phyloP scores from a whole-genome alignment of 2,888 invertebrate genomes.

The Amitus sp. region DNA sequence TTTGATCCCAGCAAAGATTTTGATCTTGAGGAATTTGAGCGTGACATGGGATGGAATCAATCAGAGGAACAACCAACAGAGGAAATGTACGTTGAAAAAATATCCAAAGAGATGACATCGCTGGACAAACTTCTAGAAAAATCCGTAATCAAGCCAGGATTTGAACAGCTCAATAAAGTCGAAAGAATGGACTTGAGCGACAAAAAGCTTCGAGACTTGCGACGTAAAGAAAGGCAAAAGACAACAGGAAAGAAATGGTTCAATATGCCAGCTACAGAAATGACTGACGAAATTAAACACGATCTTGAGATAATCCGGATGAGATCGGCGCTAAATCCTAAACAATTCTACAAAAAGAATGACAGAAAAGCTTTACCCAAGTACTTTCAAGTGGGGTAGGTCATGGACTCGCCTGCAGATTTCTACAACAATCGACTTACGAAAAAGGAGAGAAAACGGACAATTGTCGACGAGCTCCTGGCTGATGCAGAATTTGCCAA shows the following conservation, averaged over 20 bases:
- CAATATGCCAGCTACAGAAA: slow-evolving; percentile 86
- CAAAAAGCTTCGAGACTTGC: slow-evolving; percentile 69
- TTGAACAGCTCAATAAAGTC: slow-evolving; percentile 73
- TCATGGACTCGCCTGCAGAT: slow-evolving; percentile 87
- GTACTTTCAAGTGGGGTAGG: slow-evolving; percentile 87
- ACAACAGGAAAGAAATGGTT: slow-evolving; percentile 92
- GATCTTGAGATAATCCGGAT: slow-evolving; percentile 92
- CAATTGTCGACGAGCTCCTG: slow-evolving; percentile 92
- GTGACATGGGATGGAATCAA: slow-evolving; percentile 59
- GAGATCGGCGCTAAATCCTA: slow-evolving; percentile 91
- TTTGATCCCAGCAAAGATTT: slow-evolving; percentile 45
- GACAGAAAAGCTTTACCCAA: slow-evolving; percentile 88
- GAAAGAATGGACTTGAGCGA: slow-evolving; percentile 72
- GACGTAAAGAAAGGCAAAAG: slow-evolving; percentile 77
- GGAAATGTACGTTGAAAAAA: slow-evolving; percentile 62
- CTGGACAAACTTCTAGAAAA: slow-evolving; percentile 72
- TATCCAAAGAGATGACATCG: slow-evolving; percentile 60
- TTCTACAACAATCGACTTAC: slow-evolving; percentile 86
- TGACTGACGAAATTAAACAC: slow-evolving; percentile 87
- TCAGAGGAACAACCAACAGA: slow-evolving; percentile 28
- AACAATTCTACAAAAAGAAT: slow-evolving; percentile 94
- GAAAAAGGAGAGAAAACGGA: slow-evolving; percentile 86
- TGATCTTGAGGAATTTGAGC: slow-evolving; percentile 59
- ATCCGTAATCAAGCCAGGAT: slow-evolving; percentile 72
- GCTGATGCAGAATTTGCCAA: slow-evolving; percentile 87